Percentiles rank a stretch among this genome's conserved stretches.
phyloP scores from a whole-genome alignment of 1,140 invertebrate species.

The Harpegnathos saltator region DNA sequence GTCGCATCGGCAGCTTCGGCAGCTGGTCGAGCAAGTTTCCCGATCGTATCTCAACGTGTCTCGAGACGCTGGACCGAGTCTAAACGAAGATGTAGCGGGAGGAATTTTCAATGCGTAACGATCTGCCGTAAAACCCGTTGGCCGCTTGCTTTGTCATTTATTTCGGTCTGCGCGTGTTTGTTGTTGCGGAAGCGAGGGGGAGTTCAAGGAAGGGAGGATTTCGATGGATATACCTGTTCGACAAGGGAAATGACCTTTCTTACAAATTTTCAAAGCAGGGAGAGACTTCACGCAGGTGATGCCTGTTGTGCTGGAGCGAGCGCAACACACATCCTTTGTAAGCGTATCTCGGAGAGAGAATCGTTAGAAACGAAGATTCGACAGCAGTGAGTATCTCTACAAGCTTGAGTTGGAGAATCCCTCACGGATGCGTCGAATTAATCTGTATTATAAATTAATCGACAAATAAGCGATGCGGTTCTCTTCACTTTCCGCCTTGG shows the following conservation, averaged over 20 bases:
- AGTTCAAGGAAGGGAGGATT: too few relatives aligned
- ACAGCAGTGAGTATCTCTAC: background rate
- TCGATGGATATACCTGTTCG: too few relatives aligned
- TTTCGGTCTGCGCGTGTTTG: too few relatives aligned
- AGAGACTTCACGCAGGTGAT: too few relatives aligned
- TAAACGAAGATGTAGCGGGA: background rate
- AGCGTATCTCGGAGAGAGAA: too few relatives aligned
- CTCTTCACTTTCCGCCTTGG: background rate
- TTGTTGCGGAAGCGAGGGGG: too few relatives aligned
- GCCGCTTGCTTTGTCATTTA: background rate
- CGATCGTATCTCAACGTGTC: constrained; percentile 27
- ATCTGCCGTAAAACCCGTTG: background rate
- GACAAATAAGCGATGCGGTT: background rate
- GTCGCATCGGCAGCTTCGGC: background rate
- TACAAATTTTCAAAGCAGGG: too few relatives aligned
- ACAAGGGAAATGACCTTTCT: too few relatives aligned
- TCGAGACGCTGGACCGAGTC: background rate
- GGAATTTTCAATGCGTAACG: background rate
- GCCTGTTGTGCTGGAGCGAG: too few relatives aligned
- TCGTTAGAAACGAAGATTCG: too few relatives aligned
- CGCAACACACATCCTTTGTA: too few relatives aligned
- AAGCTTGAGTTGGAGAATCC: background rate
- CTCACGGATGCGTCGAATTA: background rate
- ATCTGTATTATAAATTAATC: background rate
- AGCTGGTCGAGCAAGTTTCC: constrained; percentile 65